phyloP scores from a whole-genome alignment of 1,140 invertebrate species.

The Pogonognathellus flavescens region DNA sequence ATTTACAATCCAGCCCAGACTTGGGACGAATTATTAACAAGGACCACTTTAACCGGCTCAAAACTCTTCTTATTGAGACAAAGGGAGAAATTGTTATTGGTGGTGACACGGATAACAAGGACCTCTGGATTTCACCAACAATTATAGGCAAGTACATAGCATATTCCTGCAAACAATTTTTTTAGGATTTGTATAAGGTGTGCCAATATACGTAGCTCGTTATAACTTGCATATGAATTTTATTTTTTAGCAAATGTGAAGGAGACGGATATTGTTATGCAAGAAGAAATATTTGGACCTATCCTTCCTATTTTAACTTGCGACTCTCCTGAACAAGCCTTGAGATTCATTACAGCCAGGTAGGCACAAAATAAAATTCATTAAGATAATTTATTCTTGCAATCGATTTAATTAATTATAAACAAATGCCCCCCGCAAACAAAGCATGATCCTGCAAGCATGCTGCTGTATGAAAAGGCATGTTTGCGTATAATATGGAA shows the following conservation, averaged over 20 bases:
- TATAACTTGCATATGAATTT: too few relatives aligned
- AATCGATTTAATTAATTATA: too few relatives aligned
- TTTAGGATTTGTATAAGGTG: too few relatives aligned
- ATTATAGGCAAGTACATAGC: conserved; percentile 46
- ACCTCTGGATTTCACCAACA: conserved; percentile 60
- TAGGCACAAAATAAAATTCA: conserved; percentile 63
- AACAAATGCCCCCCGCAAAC: too few relatives aligned
- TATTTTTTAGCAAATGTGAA: conserved; percentile 51
- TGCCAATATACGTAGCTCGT: too few relatives aligned
- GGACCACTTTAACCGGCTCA: conserved; percentile 77
- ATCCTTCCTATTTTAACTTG: conserved; percentile 60
- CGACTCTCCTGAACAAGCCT: conserved; percentile 86
- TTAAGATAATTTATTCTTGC: too few relatives aligned
- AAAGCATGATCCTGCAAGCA: too few relatives aligned
- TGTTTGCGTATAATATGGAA: too few relatives aligned
- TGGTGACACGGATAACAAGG: conserved; percentile 46
- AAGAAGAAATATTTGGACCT: conserved; percentile 62
- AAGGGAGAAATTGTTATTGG: conserved; percentile 60
- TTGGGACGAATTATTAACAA: conserved; percentile 87
- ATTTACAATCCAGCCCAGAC: conserved; percentile 78
- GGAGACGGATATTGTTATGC: conserved; percentile 55
- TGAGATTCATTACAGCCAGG: conserved; percentile 84
- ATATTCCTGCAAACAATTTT: neutral
- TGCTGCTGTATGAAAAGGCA: too few relatives aligned
- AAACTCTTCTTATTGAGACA: conserved; percentile 54